Evolutionary conservation across 2,888 invertebrate species (phyloP), one percentile per base, ranked within the genome.

Genomic region (Thera britannica): DNA sequence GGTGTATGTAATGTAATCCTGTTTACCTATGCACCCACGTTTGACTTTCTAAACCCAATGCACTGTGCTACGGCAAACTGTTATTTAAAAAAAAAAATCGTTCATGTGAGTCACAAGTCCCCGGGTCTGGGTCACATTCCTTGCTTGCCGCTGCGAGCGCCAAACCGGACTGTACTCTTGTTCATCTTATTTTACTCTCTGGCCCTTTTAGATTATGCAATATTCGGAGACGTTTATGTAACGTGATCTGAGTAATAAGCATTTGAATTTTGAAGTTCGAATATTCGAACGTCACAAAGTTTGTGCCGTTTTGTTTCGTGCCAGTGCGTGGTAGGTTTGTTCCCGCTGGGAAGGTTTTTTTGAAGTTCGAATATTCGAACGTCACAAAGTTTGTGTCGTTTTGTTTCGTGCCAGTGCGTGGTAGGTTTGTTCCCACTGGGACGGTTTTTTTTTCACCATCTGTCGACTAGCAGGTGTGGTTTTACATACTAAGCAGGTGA

Each of bases 111-210:
- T 93, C 93, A 93, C 85, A 58, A 82, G 88, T 93, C 92, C 92
- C 84, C 55, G 83, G 86, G 89, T 90, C 87, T 92, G 92, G 93
- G 92, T 92, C 90, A 91, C 93, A 93, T 93, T 92, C 93, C 92
- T 85, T 85, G 79, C 78, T 79, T 79, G 77, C 77, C 77, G 77
- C 65, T 65, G 65, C 62, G 74, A 78, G 74, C 79, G 80, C 82
- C 77, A 86, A 87, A 87, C 87, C 87, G 87, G 87, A 82, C 68
- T 75, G 78, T 73, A 78, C 77, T 72, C 77, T 73, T 80, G 72
- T 73, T 78, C 73, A 72, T 79, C 75, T 79, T 80, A 73, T 81
- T 82, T 82, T 76, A 76, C 75, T 78, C 71, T 78, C 71, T 65
- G 74, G 74, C 70, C 72, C 67, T 77, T 76, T 71, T 67, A 67